Base-by-base conservation (phyloP, 2,888 invertebrate genomes). In the Heliconius sara region DNA sequence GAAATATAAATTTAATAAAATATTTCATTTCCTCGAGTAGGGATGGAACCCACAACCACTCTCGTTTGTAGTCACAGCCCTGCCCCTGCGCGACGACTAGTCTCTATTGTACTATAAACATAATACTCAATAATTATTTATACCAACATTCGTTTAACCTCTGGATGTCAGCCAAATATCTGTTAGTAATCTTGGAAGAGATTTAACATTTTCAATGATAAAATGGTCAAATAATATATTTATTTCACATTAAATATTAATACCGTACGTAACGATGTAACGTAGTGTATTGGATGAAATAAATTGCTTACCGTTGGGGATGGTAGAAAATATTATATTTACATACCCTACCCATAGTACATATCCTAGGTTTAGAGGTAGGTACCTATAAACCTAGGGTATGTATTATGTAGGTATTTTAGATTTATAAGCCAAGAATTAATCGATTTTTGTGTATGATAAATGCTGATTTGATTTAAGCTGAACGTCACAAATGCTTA, bases 141-240 rank as follows among this genome's bases (percentile, higher is more conserved):
- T 60, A 72, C 12, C 22, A 30, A 73, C 43, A 30, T 60, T n/a
- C 60, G 4, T 60, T 73, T 60, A 75, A 63, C 60, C 74, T 73
- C 66, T 78, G 78, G 78, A 78, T 16, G 74, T 52, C 39, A 9
- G 68, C 78, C 78, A 78, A 68, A 63, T 67, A 19, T 16, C n/a
- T 72, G 16, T 25, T 63, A 71, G 60, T 25, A 27, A 72, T 68
- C 73, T 63, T 72, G 52, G 27, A 39, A 78, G 43, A 63, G 43
- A 60, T 63, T 60, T 25, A 16, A 74, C 57, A 67, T 66, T 27
- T 74, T 63, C 78, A 78, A 74, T 78, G 74, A 43, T 43, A 68
- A 60, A 73, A 30, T 68, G 78, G 78, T 78, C 78, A 43, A 34
- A 65, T 66, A 78, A 73, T 78, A 78, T 30, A 27, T 66, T 78